Base-by-base conservation (phyloP, 2,888 invertebrate genomes). In the Phortica magna region DNA sequence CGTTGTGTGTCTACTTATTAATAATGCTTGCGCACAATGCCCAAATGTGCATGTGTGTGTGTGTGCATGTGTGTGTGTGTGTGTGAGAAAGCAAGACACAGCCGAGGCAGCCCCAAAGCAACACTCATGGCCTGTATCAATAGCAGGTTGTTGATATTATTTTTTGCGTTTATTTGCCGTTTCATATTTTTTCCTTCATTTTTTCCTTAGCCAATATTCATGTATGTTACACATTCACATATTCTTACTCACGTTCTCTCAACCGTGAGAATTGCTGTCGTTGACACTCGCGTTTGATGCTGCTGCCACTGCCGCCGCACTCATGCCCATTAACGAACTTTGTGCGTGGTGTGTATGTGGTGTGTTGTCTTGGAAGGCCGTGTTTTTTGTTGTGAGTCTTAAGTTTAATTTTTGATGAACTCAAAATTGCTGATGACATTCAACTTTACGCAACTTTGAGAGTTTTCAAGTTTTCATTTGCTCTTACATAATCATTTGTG, bases 351-450 rank as follows among this genome's bases (percentile, higher is more conserved):
- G 82, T 85, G 2, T 59, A 7, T 59, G 2, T 7, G n/a, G n/a
- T n/a, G n/a, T n/a, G n/a, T 17, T 59, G 59, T 1, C 53, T 10
- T 53, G 53, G 12, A n/a, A n/a, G n/a, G 59, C 2, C 42, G 22
- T 31, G 19, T 31, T 31, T 39, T 31, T 17, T 48, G 9, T 48
- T 48, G 14, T 12, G 10, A 6, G 9, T 48, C 7, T 48, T 2
- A 77, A 72, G 83, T 76, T 85, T 81, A 79, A 85, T 85, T 83
- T 85, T 85, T 85, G 82, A 85, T 87, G 85, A 85, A 81, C 81
- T 83, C 79, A 65, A 85, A 85, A 85, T 83, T 81, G 80, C 78
- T 82, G 82, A 80, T 84, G 83, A 84, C 82, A 85, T 84, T 79
- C 83, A 84, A 84, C 80, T 78, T 83, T 75, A 81, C 73, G 80